A percentile compares a stretch with the other conserved stretches of the same genome.
These are phyloP conservation scores for Cataglyphis hispanica DNA, from an alignment of 1,140 invertebrate genomes.

Conservation along the genomic window DNA sequence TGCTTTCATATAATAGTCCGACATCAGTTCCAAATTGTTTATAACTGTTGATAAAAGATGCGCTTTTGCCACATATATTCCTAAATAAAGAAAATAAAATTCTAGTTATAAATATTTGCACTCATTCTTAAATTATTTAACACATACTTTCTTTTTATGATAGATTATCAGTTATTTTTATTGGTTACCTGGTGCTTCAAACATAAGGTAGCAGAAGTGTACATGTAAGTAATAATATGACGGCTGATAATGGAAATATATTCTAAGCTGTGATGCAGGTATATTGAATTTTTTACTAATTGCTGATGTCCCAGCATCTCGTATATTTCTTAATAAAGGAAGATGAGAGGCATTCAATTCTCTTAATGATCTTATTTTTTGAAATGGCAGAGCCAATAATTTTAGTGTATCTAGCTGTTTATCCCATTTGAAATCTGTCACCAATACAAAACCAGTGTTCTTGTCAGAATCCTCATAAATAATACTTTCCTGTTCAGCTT, in stretches of 20 bases:
- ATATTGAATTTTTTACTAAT: slow-evolving; percentile 94
- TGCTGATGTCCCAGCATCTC: slow-evolving; percentile 90
- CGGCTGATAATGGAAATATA: slow-evolving; percentile 98
- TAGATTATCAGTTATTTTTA: slow-evolving; percentile 39
- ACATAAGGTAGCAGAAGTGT: slow-evolving; percentile 95
- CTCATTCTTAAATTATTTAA: not conserved
- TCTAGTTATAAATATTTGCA: not conserved
- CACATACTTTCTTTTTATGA: not conserved
- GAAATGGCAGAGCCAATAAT: slow-evolving; percentile 92
- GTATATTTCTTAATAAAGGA: slow-evolving; percentile 94
- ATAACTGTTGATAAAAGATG: slow-evolving; percentile 97
- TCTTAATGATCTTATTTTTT: slow-evolving; percentile 93
- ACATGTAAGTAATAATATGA: slow-evolving; percentile 99
- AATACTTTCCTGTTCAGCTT: slow-evolving; percentile 95
- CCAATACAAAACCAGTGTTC: slow-evolving; percentile 93
- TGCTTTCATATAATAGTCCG: slow-evolving; percentile 94
- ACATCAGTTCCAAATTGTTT: slow-evolving; percentile 93
- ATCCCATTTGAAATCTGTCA: slow-evolving; percentile 98
- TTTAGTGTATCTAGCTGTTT: slow-evolving; percentile 93
- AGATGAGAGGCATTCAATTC: slow-evolving; percentile 93
- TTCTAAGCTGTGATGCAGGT: slow-evolving; percentile 90
- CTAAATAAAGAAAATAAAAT: slow-evolving; percentile 77
- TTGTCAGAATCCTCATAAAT: slow-evolving; percentile 93
- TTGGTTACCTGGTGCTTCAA: slow-evolving; percentile 91
- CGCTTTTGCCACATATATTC: slow-evolving; percentile 92